phyloP scores from a whole-genome alignment of 2,797 vertebrate genomes.

The Falco rusticolus region DNA sequence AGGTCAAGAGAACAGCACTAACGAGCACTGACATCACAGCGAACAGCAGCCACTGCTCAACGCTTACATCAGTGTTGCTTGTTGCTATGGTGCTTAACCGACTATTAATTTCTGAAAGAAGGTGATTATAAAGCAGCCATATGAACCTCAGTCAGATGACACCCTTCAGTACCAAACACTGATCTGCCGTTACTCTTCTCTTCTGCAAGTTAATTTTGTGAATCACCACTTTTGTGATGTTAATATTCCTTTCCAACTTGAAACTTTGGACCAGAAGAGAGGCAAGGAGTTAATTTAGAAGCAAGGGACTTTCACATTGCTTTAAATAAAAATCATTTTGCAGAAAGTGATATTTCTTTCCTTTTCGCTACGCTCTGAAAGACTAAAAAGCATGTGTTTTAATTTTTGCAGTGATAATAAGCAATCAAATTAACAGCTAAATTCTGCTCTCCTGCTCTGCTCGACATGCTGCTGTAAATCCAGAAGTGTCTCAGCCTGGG shows the following conservation, averaged over 20 bases:
- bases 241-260: constrained; percentile 59
- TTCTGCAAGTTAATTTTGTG: constrained; percentile 66
- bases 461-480: rapidly evolving
- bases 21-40: constrained; percentile 73
- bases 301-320: constrained; percentile 7
- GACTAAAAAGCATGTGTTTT: constrained; percentile 29
- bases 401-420: constrained; percentile 36
- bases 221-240: constrained; percentile 71
- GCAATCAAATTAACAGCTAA: constrained; percentile 22
- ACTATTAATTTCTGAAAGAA: constrained; percentile 80
- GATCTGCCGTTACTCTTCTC: constrained; percentile 40
- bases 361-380: not conserved
- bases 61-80: constrained; percentile 68
- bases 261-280: constrained; percentile 49
- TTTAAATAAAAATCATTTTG: constrained; percentile 17
- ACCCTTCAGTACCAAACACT: constrained; percentile 63
- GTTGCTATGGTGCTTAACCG: constrained; percentile 79
- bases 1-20: constrained; percentile 75
- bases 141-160: constrained; percentile 74
- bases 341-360: constrained; percentile 15
- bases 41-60: constrained; percentile 57
- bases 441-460: constrained; percentile 17
- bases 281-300: constrained; percentile 46
- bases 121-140: constrained; percentile 76
- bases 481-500: not conserved